These are phyloP conservation scores for Hippopotamyrus pictus DNA, from an alignment of 2,797 vertebrate genomes.

Conservation along the genomic window DNA sequence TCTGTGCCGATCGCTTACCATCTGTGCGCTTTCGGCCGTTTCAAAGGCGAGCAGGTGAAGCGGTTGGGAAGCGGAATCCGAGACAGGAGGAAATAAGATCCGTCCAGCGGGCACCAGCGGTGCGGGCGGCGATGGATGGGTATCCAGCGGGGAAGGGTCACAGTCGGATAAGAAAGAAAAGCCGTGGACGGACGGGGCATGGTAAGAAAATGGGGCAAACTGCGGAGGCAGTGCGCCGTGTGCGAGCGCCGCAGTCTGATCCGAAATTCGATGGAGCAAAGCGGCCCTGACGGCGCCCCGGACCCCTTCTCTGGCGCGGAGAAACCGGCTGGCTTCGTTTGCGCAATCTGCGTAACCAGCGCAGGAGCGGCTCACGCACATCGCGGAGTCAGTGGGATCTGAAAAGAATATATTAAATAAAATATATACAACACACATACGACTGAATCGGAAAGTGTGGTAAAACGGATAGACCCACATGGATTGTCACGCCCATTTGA, in stretches of 20 bases:
- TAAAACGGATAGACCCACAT: background rate
- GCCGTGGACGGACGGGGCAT: background rate
- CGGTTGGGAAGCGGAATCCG: background rate
- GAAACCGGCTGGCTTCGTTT: slow-evolving; percentile 7
- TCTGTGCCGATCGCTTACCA: background rate
- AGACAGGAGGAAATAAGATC: background rate
- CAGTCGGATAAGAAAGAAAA: background rate
- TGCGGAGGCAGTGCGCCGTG: background rate
- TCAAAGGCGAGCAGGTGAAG: background rate
- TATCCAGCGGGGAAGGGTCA: background rate
- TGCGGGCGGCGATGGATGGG: background rate
- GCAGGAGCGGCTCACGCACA: slow-evolving; percentile 9
- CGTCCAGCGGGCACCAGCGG: background rate
- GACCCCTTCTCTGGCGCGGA: slow-evolving; percentile 1
- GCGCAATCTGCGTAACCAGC: slow-evolving; percentile 24
- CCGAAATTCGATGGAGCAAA: slow-evolving; percentile 5
- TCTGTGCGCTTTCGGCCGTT: background rate
- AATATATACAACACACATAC: background rate
- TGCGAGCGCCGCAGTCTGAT: background rate
- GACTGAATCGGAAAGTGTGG: background rate
- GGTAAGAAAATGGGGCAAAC: background rate
- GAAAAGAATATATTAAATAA: background rate
- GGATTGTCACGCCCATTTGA: background rate
- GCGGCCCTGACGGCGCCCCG: background rate
- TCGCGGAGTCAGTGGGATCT: background rate